Evolutionary conservation across 2,888 invertebrate genomes (phyloP).

Genomic region (Drosophila villosipedis): DNA sequence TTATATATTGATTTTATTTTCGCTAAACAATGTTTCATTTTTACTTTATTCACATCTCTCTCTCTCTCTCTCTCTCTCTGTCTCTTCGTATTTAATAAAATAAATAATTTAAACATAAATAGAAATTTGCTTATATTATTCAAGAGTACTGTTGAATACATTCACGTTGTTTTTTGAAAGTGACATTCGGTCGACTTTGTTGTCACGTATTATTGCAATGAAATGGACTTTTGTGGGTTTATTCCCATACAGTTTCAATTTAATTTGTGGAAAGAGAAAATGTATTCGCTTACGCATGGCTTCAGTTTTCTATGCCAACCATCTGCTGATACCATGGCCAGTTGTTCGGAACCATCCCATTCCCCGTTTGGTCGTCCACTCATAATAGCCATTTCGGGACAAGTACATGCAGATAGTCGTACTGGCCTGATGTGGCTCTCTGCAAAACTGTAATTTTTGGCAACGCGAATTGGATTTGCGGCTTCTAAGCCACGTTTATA

Average conservation of each 20-base stretch:
- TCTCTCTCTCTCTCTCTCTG: background rate
- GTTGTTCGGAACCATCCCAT: background rate
- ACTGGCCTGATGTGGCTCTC: constrained; percentile 6
- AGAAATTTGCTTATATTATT: background rate
- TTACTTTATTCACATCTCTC: background rate
- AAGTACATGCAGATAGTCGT: constrained; percentile 21
- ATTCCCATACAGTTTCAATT: constrained; percentile 59
- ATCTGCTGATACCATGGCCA: constrained; percentile 11
- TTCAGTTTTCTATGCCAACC: constrained; percentile 38
- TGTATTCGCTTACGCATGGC: constrained; percentile 55
- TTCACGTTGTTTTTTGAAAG: background rate
- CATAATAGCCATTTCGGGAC: constrained; percentile 44
- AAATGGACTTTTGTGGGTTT: constrained; percentile 48
- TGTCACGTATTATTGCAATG: background rate
- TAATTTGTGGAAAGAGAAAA: constrained; percentile 44
- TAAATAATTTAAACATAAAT: background rate
- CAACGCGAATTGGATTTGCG: constrained; percentile 73
- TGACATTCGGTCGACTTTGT: background rate
- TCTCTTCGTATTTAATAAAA: background rate
- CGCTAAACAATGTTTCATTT: background rate
- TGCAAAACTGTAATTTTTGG: constrained; percentile 52
- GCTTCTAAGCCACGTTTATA: constrained; percentile 77
- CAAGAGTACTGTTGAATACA: background rate
- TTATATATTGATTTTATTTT: background rate
- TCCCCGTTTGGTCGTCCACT: background rate